These are phyloP conservation scores for Drosophila santomea DNA, from an alignment of 1,140 invertebrate genomes.

Conservation along the genomic window DNA sequence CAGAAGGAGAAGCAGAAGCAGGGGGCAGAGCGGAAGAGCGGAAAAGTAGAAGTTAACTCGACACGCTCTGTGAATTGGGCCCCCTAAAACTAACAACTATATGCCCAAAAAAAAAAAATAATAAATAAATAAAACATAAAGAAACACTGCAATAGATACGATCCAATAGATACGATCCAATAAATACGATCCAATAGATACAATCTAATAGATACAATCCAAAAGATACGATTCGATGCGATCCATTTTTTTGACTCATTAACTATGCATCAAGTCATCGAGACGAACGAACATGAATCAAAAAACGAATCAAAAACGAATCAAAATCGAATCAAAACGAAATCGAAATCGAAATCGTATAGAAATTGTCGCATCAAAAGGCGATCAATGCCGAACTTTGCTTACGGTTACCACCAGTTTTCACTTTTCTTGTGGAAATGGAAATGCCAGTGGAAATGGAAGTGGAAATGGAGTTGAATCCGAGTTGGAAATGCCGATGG, in stretches of 20 bases:
- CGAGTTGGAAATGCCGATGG: conserved; percentile 31
- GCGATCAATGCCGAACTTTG: conserved; percentile 30
- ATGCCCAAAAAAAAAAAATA: background rate
- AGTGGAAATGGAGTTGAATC: conserved; percentile 17
- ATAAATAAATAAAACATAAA: background rate
- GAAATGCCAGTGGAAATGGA: conserved; percentile 22
- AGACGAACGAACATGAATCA: background rate
- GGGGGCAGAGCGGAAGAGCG: conserved; percentile 24
- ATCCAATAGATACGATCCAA: too few species aligned
- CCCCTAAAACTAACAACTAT: background rate
- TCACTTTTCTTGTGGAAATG: conserved; percentile 64
- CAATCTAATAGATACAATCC: too few species aligned
- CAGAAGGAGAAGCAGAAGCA: background rate
- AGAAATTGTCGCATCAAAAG: conserved; percentile 64
- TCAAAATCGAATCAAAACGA: background rate
- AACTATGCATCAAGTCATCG: conserved; percentile 21
- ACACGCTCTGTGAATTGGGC: conserved; percentile 24
- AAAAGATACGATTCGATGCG: background rate
- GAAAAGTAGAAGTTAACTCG: conserved; percentile 49
- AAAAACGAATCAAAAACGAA: background rate
- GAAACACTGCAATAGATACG: background rate
- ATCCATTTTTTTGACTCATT: conserved; percentile 43
- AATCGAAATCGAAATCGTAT: conserved; percentile 44
- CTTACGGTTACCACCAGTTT: conserved; percentile 60
- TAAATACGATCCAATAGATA: too few species aligned